Evolutionary conservation across 2,888 invertebrate genomes (phyloP), one percentile per base, ranked within the genome.

Genomic region (Andrena dorsata): DNA sequence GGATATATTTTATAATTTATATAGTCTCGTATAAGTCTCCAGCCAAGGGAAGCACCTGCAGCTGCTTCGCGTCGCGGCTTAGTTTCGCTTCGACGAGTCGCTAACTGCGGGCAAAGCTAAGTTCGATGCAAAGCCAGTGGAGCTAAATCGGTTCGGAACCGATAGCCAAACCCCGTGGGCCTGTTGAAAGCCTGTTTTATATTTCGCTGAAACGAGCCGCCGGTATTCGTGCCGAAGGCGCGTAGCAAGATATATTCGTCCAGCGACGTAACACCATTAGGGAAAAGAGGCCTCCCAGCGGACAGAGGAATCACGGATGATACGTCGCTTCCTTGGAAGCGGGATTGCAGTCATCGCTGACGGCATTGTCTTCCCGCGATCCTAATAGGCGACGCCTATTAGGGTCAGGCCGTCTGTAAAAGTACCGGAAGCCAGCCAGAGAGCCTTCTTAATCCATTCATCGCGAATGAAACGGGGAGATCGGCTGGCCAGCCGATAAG

Each of bases 391-490:
- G 71, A 79, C 81, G 85, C 80, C 88, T 91, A 91, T 92, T 92
- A 93, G 88, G 92, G 90, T 91, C 91, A 89, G 79, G 77, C 75
- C 77, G 88, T 88, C 88, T 90, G 89, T 89, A 91, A 90, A 89
- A 88, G 86, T 90, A 85, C 84, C 90, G 91, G 92, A 91, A 91
- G 87, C 86, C 73, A 10, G 41, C 41, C 8, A 16, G 41, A 13
- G 82, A 85, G 85, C 83, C 84, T 78, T 63, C 68, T 87, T 83
- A 88, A 90, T 89, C 89, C 86, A 90, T 90, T 88, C 85, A 84
- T 86, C 84, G 80, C 82, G 49, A 81, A 69, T 72, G 53, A 68
- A 77, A 81, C 58, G 69, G 66, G 71, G 72, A 78, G 70, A 82
- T 71, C 35, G 61, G 20, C 76, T 61, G 20, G 53, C 4, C 51